Evolutionary conservation across 2,797 vertebrate species (phyloP).

Genomic region (Rhinophrynus dorsalis): DNA sequence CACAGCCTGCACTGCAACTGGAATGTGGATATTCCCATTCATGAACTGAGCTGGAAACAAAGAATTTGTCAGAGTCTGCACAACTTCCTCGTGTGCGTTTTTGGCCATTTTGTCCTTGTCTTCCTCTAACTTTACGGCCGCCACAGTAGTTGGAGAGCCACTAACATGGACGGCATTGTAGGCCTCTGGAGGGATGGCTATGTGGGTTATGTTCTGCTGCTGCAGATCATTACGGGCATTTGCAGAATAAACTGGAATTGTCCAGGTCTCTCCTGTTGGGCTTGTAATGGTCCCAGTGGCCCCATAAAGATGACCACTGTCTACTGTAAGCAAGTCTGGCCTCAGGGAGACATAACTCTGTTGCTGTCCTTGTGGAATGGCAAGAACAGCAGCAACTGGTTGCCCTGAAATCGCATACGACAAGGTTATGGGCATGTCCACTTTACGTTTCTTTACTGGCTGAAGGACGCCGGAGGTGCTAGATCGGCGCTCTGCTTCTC

Average conservation of each 20-base stretch:
- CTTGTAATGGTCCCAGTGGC: constrained; percentile 96
- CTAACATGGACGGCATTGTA: constrained; percentile 89
- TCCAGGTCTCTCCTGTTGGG: constrained; percentile 97
- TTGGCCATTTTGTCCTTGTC: constrained; percentile 93
- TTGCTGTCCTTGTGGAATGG: constrained; percentile 95
- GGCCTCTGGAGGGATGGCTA: constrained; percentile 94
- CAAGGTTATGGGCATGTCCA: constrained; percentile 96
- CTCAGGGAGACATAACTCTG: constrained; percentile 94
- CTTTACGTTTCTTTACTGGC: constrained; percentile 94
- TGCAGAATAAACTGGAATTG: constrained; percentile 95
- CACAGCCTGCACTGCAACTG: constrained; percentile 93
- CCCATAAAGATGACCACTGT: constrained; percentile 95
- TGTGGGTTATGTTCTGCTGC: constrained; percentile 93
- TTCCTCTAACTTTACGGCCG: constrained; percentile 84
- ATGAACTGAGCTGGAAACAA: constrained; percentile 95
- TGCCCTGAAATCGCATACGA: constrained; percentile 94
- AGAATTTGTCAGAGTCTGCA: constrained; percentile 90
- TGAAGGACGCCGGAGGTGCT: constrained; percentile 86
- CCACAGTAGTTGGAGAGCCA: constrained; percentile 76
- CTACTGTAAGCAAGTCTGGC: constrained; percentile 93
- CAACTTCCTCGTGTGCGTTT: constrained; percentile 90
- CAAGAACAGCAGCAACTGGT: constrained; percentile 91
- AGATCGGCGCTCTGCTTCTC: constrained; percentile 86
- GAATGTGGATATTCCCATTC: constrained; percentile 98
- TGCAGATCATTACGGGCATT: constrained; percentile 80